Percentiles rank a stretch among this genome's conserved stretches.
Evolutionary conservation across 2,797 vertebrate species (phyloP).

Genomic region (Serranus cabrilla): DNA sequence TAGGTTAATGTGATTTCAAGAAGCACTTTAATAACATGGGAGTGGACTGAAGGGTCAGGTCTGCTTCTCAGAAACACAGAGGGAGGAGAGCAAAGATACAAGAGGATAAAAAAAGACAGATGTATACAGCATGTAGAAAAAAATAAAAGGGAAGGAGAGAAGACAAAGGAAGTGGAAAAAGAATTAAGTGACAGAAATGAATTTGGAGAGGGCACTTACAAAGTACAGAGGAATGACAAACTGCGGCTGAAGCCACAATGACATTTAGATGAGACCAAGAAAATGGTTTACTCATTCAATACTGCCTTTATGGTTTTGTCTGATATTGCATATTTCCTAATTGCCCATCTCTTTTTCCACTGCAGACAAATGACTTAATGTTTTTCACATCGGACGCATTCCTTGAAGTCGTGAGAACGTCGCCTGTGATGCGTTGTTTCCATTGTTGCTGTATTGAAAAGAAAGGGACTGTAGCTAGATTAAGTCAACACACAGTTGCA

Average conservation of each 20-base stretch:
- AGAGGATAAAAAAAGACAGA: conserved; percentile 21
- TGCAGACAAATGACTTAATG: conserved; percentile 53
- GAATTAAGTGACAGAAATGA: conserved; percentile 33
- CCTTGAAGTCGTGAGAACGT: conserved; percentile 33
- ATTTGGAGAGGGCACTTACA: conserved; percentile 31
- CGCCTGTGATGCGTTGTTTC: conserved; percentile 41
- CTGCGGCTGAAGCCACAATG: conserved; percentile 51
- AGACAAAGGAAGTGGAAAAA: conserved; percentile 32
- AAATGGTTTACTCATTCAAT: conserved; percentile 65
- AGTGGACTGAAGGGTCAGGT: conserved; percentile 18
- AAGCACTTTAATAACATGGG: conserved; percentile 38
- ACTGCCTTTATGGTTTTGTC: conserved; percentile 47
- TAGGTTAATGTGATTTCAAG: conserved; percentile 55
- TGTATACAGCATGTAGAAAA: not conserved
- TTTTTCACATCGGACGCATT: conserved; percentile 58
- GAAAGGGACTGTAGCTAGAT: not conserved
- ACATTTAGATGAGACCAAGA: conserved; percentile 60
- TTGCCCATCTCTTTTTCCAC: conserved; percentile 48
- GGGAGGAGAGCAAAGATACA: conserved; percentile 6
- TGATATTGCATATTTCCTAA: conserved; percentile 52
- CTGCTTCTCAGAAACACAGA: conserved; percentile 6
- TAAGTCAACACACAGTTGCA: not conserved
- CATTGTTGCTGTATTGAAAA: conserved; percentile 31
- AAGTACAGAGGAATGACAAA: conserved; percentile 50
- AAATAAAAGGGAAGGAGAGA: conserved; percentile 18